These are phyloP conservation scores for Polypedilum pembai DNA, from an alignment of 1,140 invertebrate genomes.

Conservation along the genomic window DNA sequence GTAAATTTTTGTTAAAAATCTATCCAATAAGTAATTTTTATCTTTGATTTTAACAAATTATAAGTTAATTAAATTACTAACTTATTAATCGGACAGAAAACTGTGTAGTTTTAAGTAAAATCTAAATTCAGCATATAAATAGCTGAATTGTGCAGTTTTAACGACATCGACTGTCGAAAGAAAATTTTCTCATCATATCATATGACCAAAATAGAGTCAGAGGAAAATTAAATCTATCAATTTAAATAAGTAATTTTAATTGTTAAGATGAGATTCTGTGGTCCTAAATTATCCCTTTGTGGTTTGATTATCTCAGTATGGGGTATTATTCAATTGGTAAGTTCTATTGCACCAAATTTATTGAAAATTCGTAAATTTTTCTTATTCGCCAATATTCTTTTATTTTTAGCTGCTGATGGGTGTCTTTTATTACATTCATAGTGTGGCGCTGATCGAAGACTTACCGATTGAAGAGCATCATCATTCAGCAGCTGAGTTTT, in stretches of 20 bases:
- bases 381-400: slow-evolving; percentile 29
- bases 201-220: background rate
- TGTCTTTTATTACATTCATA: slow-evolving; percentile 75
- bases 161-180: background rate
- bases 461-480: slow-evolving; percentile 55
- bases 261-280: slow-evolving; percentile 64
- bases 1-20: no score
- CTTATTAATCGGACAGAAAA: no score
- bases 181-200: background rate
- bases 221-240: background rate
- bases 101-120: no score
- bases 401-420: slow-evolving; percentile 75
- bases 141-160: no score
- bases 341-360: slow-evolving; percentile 36
- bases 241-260: background rate
- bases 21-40: no score
- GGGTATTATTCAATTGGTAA: slow-evolving; percentile 86
- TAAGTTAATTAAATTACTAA: no score
- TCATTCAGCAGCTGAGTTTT: slow-evolving; percentile 52
- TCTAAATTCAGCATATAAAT: no score
- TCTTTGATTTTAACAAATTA: no score
- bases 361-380: slow-evolving; percentile 28
- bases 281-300: slow-evolving; percentile 85
- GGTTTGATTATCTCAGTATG: slow-evolving; percentile 82
- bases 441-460: slow-evolving; percentile 82